Base-by-base conservation (phyloP, 2,113 vertebrate species). In the Puffinus mauretanicus region DNA sequence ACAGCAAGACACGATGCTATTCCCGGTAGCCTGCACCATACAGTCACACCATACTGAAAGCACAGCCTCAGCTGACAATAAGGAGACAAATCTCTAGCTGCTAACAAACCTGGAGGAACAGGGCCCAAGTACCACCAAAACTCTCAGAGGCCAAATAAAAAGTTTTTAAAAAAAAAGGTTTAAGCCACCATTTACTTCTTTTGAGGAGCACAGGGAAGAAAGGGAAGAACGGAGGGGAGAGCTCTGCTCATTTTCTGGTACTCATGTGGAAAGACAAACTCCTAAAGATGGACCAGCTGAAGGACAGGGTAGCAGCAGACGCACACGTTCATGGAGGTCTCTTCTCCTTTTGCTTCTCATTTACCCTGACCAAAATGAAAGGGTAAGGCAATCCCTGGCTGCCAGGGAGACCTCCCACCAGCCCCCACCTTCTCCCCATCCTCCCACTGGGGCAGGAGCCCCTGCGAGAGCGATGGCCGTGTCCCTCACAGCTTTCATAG, bases 321-420 rank as follows among this genome's bases (percentile, higher is more conserved):
- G 1, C 25, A 40, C 1, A 0, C 1, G 0, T n/a, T 66, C 8
- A 7, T 14, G 26, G 13, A 58, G 26, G 6, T 27, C 11, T 54
- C 62, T 49, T 70, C 34, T 86, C 16, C 47, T 62, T 90, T 77
- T 42, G 10, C 13, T 61, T 38, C 34, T 78, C 34, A 11, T 46
- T 77, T 58, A 62, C 52, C 9, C n/a, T 51, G 13, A 52, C 26
- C 16, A 57, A 78, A 90, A 73, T 16, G 40, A 85, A 84, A 55
- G 6, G 4, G 9, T n/a, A 49, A 62, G 5, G 21, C 46, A 70
- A 67, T 4, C 8, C 9, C 57, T 22, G 21, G 58, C 24, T 67
- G 10, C 44, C 14, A 38, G 26, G 8, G 9, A 47, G 12, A 61
- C 7, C 32, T 84, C 30, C 25, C 26, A 42, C 29, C 40, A 40